phyloP scores from a whole-genome alignment of 2,888 invertebrate species.

The Horisme vitalbata region DNA sequence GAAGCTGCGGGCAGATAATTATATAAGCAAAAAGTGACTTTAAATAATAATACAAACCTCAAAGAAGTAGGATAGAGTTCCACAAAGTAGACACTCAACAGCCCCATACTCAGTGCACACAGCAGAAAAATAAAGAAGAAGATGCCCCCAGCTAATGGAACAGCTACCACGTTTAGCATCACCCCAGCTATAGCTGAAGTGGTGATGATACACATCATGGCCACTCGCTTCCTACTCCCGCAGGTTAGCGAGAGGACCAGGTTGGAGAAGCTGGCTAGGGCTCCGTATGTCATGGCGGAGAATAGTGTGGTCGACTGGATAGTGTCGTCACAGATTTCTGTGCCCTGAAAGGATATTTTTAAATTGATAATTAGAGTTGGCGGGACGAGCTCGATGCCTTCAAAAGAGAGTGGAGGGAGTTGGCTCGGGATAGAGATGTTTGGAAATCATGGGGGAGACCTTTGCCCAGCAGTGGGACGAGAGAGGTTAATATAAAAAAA shows the following conservation, averaged over 20 bases:
- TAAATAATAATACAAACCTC: slow-evolving; percentile 50
- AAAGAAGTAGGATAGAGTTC: slow-evolving; percentile 74
- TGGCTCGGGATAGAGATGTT: too few relatives aligned
- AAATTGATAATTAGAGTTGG: slow-evolving; percentile 22
- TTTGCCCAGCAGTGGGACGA: too few relatives aligned
- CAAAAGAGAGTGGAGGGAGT: too few relatives aligned
- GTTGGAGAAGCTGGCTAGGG: slow-evolving; percentile 65
- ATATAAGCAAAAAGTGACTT: slow-evolving; percentile 2
- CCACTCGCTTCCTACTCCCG: slow-evolving; percentile 63
- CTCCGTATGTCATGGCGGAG: slow-evolving; percentile 73
- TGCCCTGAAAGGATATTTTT: slow-evolving; percentile 47
- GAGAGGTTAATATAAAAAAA: too few relatives aligned
- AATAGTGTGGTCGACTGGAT: slow-evolving; percentile 71
- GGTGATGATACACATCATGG: slow-evolving; percentile 63
- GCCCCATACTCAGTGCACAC: slow-evolving; percentile 71
- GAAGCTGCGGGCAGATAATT: too few relatives aligned
- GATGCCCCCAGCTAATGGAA: slow-evolving; percentile 68
- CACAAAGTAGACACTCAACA: slow-evolving; percentile 74
- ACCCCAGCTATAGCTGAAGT: slow-evolving; percentile 58
- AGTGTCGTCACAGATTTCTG: slow-evolving; percentile 67
- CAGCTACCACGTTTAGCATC: slow-evolving; percentile 58
- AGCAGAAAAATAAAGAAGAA: slow-evolving; percentile 75
- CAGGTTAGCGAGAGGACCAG: slow-evolving; percentile 70
- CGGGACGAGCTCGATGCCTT: too few relatives aligned
- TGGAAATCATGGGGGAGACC: too few relatives aligned